Conservation (phyloP, 2,888 invertebrate genomes). For the Cyclophora punctaria region DNA sequence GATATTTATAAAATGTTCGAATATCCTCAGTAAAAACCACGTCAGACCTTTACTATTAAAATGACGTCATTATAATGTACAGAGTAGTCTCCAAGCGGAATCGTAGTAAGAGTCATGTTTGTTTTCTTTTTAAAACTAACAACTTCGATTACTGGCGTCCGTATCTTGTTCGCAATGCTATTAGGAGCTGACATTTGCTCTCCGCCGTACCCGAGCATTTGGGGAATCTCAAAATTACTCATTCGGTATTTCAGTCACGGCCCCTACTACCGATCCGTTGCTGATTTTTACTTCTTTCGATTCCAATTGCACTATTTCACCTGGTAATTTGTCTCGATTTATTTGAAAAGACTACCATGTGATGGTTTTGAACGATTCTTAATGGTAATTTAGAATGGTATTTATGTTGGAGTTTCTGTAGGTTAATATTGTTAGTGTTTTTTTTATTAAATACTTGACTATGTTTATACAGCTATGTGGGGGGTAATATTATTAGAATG, state of each 20-base stretch:
- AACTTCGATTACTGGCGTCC: conserved; percentile 53
- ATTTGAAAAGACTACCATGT: conserved; percentile 2
- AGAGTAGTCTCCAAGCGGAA: no score
- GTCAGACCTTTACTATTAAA: no score
- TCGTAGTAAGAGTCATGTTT: no score
- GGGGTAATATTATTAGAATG: no score
- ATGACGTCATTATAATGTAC: no score
- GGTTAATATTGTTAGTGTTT: no score
- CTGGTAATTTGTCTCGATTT: conserved; percentile 55
- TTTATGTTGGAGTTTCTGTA: no score
- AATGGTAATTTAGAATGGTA: conserved; percentile 6
- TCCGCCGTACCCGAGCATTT: conserved; percentile 50
- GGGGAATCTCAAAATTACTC: conserved; percentile 71
- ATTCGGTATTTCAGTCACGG: conserved; percentile 70
- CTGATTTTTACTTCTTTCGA: conserved; percentile 74
- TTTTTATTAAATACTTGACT: no score
- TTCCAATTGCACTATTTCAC: conserved; percentile 67
- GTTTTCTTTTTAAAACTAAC: conserved; percentile 28
- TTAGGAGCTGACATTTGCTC: conserved; percentile 68
- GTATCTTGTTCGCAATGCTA: conserved; percentile 63
- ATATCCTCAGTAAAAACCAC: no score
- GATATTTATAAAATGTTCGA: no score
- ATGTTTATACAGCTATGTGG: no score
- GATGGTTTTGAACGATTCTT: no score
- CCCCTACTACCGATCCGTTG: conserved; percentile 49